Conservation (phyloP, 2,888 invertebrate genomes). For the Eudemis profundana region DNA sequence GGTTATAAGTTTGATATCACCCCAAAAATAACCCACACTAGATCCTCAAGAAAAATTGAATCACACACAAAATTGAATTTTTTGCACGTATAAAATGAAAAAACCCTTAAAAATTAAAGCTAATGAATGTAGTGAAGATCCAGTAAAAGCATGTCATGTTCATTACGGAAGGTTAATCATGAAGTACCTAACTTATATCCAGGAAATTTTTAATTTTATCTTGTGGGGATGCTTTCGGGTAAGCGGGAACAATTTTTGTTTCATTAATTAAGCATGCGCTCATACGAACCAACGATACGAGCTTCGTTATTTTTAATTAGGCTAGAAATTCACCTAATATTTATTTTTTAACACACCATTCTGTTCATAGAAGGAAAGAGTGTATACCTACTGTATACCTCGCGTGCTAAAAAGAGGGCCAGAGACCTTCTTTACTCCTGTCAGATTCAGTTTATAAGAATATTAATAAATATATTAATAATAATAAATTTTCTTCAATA, state of each 20-base stretch:
- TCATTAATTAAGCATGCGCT: background rate
- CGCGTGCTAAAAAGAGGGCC: too few relatives aligned
- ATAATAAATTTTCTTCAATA: too few relatives aligned
- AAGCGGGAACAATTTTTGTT: background rate
- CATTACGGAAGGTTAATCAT: background rate
- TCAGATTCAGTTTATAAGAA: too few relatives aligned
- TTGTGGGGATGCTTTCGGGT: background rate
- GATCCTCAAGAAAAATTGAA: too few relatives aligned
- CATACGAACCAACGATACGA: background rate
- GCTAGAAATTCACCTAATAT: background rate
- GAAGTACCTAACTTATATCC: background rate
- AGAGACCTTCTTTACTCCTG: too few relatives aligned
- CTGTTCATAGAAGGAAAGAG: too few relatives aligned
- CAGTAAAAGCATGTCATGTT: background rate
- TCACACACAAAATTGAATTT: too few relatives aligned
- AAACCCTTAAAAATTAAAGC: background rate
- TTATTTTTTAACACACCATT: background rate
- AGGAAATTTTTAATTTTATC: background rate
- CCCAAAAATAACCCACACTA: too few relatives aligned
- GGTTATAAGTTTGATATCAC: too few relatives aligned
- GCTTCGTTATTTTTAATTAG: background rate
- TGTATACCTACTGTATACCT: too few relatives aligned
- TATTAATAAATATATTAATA: too few relatives aligned
- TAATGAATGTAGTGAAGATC: background rate
- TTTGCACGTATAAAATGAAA: background rate